Evolutionary conservation across 2,888 invertebrate genomes (phyloP).

Genomic region (Tinea pellionella): DNA sequence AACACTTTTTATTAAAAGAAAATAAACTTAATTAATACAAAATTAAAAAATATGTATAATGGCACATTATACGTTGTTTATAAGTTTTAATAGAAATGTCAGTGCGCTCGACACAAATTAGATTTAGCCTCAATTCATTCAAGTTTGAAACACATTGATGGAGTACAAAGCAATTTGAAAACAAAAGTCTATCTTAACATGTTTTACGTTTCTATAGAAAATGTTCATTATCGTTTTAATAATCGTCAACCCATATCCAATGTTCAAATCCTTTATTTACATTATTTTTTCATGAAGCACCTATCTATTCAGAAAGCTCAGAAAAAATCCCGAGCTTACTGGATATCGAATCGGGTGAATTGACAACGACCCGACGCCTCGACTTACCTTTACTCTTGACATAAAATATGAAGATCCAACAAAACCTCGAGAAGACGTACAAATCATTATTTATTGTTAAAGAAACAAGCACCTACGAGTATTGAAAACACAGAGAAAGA

Average conservation of each 20-base stretch:
- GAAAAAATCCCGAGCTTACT: slow-evolving; percentile 17
- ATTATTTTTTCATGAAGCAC: too few relatives aligned
- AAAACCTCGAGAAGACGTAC: slow-evolving; percentile 47
- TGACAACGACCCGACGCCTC: slow-evolving; percentile 32
- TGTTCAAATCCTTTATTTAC: too few relatives aligned
- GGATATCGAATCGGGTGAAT: slow-evolving; percentile 32
- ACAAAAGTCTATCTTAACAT: neutral
- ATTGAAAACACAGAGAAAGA: slow-evolving; percentile 31
- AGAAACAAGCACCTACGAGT: slow-evolving; percentile 60
- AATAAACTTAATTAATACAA: neutral
- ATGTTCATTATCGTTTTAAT: too few relatives aligned
- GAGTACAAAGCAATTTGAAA: neutral
- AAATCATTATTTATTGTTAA: slow-evolving; percentile 64
- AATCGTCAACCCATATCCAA: too few relatives aligned
- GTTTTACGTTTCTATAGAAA: neutral
- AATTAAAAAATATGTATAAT: neutral
- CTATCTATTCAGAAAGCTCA: neutral
- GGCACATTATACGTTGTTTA: slow-evolving; percentile 9
- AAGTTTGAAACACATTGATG: neutral
- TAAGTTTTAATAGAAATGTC: slow-evolving; percentile 23
- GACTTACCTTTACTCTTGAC: slow-evolving; percentile 24
- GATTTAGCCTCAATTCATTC: neutral
- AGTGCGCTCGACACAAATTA: slow-evolving; percentile 17
- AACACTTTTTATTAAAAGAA: neutral
- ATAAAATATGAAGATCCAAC: slow-evolving; percentile 48